Evolutionary conservation across 1,140 invertebrate genomes (phyloP).

Genomic region (Marisa cornuarietis): DNA sequence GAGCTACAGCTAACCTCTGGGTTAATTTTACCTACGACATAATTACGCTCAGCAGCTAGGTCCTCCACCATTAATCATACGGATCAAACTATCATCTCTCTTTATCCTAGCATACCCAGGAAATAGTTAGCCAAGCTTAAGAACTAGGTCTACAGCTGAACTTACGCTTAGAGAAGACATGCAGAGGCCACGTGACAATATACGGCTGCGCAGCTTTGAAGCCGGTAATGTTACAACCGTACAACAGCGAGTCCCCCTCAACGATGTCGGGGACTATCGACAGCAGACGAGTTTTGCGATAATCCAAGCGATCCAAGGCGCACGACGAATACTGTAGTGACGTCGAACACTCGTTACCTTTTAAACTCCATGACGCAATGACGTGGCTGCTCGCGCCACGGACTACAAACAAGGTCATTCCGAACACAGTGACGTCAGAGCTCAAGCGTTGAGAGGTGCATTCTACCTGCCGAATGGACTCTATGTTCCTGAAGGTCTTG

Average conservation of each 20-base stretch:
- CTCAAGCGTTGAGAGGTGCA: background rate
- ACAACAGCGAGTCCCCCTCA: background rate
- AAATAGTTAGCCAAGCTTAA: no score
- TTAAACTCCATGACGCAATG: background rate
- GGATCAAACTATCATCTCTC: no score
- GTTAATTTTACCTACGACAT: no score
- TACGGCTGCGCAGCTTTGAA: background rate
- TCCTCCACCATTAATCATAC: no score
- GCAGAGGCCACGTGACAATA: background rate
- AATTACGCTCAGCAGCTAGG: no score
- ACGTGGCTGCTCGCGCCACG: background rate
- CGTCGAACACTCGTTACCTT: constrained; percentile 3
- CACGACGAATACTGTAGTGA: background rate
- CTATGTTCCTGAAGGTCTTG: background rate
- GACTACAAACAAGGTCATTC: background rate
- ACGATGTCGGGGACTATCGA: background rate
- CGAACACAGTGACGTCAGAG: constrained; percentile 1
- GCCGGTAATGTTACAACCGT: background rate
- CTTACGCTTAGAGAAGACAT: no score
- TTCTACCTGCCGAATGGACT: background rate
- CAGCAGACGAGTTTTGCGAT: background rate
- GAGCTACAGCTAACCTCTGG: no score
- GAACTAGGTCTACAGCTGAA: no score
- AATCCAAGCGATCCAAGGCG: background rate
- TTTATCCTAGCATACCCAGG: no score